Evolutionary conservation across 2,888 invertebrate genomes (phyloP).

Genomic region (Urechis unicinctus): DNA sequence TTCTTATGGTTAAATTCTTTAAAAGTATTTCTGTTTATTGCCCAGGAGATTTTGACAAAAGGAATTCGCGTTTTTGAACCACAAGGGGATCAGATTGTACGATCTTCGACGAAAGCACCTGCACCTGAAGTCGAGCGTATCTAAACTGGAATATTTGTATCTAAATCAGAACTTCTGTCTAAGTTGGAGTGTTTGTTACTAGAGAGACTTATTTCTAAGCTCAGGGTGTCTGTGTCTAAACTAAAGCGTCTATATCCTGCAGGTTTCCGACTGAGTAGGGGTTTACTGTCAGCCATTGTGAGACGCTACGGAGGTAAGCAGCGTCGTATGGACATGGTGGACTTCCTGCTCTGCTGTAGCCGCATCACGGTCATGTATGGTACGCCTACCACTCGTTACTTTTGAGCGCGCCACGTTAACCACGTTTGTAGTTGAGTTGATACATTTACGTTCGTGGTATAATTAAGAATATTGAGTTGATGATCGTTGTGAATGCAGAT

Average conservation of each 20-base stretch:
- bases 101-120: too few species aligned
- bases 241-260: background rate
- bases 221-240: background rate
- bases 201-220: too few species aligned
- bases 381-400: too few species aligned
- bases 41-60: background rate
- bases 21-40: background rate
- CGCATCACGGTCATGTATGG: slow-evolving; percentile 89
- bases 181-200: too few species aligned
- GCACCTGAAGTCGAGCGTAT: background rate
- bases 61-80: background rate
- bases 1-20: background rate
- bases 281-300: slow-evolving; percentile 76
- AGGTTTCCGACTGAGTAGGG: slow-evolving; percentile 75
- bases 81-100: too few species aligned
- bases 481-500: too few species aligned
- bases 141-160: background rate
- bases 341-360: slow-evolving; percentile 88
- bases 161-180: too few species aligned
- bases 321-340: slow-evolving; percentile 79
- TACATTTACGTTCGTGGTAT: too few species aligned
- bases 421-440: too few species aligned
- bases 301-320: slow-evolving; percentile 79
- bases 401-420: too few species aligned
- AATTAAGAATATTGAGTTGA: too few species aligned